Evolutionary conservation across 2,888 invertebrate genomes (phyloP).

Genomic region (Lathronympha strigana): DNA sequence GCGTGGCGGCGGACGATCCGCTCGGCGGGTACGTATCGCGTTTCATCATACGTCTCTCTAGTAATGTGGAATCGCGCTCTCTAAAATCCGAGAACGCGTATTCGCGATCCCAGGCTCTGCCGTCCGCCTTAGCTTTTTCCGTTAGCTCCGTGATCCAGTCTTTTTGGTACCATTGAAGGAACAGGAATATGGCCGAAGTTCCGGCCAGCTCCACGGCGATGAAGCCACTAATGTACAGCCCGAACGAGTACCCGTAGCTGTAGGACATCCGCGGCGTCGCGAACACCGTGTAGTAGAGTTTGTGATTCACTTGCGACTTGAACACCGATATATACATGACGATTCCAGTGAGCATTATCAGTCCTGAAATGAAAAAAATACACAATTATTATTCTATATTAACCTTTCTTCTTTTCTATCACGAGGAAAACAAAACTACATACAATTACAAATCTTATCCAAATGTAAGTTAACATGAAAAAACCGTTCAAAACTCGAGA

Average conservation of each 20-base stretch:
- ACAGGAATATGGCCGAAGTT: conserved; percentile 93
- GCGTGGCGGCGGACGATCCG: conserved; percentile 76
- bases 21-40: conserved; percentile 76
- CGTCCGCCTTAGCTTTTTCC: conserved; percentile 78
- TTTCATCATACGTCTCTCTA: conserved; percentile 78
- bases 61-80: conserved; percentile 72
- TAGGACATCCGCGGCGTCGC: conserved; percentile 93
- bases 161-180: conserved; percentile 91
- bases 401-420: neutral
- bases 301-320: conserved; percentile 95
- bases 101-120: conserved; percentile 79
- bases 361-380: conserved; percentile 82
- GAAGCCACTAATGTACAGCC: conserved; percentile 93
- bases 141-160: conserved; percentile 84
- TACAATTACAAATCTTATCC: too few relatives aligned
- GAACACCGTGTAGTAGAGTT: conserved; percentile 90
- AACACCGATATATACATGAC: conserved; percentile 97
- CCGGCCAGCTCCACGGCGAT: conserved; percentile 93
- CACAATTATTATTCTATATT: neutral
- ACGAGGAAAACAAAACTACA: too few relatives aligned
- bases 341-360: conserved; percentile 94
- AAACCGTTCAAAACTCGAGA: too few relatives aligned
- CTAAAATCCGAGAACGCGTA: conserved; percentile 79
- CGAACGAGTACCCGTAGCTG: conserved; percentile 94
- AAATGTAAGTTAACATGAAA: too few relatives aligned